Conservation (phyloP, 2,797 vertebrate genomes). For the Gallinago solitaria region DNA sequence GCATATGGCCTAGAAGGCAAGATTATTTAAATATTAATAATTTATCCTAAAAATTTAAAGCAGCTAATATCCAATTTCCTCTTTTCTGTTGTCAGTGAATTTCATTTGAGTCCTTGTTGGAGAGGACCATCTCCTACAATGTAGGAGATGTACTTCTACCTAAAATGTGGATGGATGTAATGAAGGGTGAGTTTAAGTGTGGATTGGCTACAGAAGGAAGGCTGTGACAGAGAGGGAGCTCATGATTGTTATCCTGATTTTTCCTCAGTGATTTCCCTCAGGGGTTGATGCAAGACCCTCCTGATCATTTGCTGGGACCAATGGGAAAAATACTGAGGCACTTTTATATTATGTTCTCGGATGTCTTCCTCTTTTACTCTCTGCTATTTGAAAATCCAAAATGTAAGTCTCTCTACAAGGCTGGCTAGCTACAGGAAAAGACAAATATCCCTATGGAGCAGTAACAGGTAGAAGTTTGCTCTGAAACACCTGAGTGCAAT, state of each 20-base stretch:
- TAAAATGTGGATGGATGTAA: background rate
- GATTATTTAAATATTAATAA: background rate
- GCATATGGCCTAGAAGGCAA: background rate
- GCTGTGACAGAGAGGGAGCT: background rate
- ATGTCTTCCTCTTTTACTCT: background rate
- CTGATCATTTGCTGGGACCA: background rate
- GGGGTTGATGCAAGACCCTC: background rate
- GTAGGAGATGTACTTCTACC: background rate
- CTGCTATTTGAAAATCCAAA: background rate
- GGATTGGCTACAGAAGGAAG: background rate
- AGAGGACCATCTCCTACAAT: background rate
- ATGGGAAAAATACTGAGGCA: background rate
- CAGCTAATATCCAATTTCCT: background rate
- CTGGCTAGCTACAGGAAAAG: background rate
- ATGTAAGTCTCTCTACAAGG: background rate
- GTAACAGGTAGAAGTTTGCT: background rate
- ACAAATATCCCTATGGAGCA: background rate
- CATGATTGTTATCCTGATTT: background rate
- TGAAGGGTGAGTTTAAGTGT: background rate
- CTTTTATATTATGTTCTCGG: background rate
- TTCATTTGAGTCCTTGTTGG: background rate
- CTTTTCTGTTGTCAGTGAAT: background rate
- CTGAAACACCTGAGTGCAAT: background rate
- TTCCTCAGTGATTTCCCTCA: background rate
- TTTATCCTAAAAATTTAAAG: background rate